Evolutionary conservation across 2,888 invertebrate genomes (phyloP).

Genomic region (Aphodius sticticus): DNA sequence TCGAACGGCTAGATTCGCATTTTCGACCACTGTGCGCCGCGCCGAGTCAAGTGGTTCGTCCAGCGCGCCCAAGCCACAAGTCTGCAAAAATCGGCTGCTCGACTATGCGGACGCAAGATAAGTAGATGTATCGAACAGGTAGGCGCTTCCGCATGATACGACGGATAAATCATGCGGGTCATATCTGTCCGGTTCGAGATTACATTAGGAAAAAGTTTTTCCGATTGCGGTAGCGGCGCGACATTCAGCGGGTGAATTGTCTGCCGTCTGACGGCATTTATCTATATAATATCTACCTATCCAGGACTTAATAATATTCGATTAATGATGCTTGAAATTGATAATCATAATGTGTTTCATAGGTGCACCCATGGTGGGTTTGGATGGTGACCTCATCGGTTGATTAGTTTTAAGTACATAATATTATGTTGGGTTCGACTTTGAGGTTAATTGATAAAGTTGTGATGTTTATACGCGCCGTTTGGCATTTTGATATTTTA

Average conservation of each 20-base stretch:
- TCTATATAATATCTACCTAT: not conserved
- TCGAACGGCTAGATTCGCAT: too few species aligned
- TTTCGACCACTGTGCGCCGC: not conserved
- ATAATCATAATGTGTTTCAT: not conserved
- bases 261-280: not conserved
- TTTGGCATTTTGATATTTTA: too few species aligned
- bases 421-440: not conserved
- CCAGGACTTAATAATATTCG: not conserved
- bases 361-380: not conserved
- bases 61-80: not conserved
- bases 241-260: not conserved
- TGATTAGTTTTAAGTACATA: not conserved
- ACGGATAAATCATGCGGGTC: not conserved
- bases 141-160: not conserved
- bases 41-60: not conserved
- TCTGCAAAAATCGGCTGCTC: not conserved
- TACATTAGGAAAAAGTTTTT: not conserved
- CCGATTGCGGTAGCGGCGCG: not conserved
- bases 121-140: not conserved
- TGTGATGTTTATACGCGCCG: too few species aligned
- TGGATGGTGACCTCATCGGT: not conserved
- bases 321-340: conserved; percentile 4
- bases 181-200: not conserved
- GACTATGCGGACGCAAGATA: not conserved
- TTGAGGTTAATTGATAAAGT: not conserved